phyloP scores from a whole-genome alignment of 1,140 invertebrate genomes.

The Orchestia grillus region DNA sequence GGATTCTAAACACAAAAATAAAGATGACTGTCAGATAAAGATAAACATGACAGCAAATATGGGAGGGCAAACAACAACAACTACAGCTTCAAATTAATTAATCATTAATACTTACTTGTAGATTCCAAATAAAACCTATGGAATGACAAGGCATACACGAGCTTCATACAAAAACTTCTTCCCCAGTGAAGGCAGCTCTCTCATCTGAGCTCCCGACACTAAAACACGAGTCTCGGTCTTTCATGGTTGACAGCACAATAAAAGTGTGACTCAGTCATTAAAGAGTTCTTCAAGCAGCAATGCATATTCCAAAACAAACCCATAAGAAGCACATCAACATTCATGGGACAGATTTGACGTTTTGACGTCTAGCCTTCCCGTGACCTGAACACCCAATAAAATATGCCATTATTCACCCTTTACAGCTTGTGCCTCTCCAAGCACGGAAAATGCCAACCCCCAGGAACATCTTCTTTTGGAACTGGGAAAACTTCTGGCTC shows the following conservation, averaged over 20 bases:
- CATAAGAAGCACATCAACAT: constrained; percentile 54
- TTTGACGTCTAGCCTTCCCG: constrained; percentile 50
- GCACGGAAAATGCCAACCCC: constrained; percentile 39
- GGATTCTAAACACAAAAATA: too few relatives aligned
- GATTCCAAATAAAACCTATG: not conserved
- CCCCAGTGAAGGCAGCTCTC: not conserved
- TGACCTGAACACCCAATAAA: constrained; percentile 55
- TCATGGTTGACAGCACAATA: constrained; percentile 44
- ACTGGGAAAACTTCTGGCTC: constrained; percentile 53
- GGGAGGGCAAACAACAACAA: not conserved
- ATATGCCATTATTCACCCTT: constrained; percentile 56
- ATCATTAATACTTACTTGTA: not conserved
- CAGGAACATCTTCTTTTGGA: constrained; percentile 52
- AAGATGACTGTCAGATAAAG: not conserved
- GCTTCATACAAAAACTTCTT: not conserved
- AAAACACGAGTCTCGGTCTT: not conserved
- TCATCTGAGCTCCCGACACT: not conserved
- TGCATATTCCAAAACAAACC: constrained; percentile 55
- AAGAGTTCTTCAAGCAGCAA: constrained; percentile 54
- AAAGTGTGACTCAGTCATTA: constrained; percentile 16
- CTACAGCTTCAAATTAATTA: not conserved
- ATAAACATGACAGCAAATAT: not conserved
- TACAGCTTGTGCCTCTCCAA: constrained; percentile 56
- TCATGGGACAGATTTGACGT: constrained; percentile 52
- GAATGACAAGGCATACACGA: not conserved